Conservation (phyloP, 2,113 vertebrate species). For the Irena cyanogastra region DNA sequence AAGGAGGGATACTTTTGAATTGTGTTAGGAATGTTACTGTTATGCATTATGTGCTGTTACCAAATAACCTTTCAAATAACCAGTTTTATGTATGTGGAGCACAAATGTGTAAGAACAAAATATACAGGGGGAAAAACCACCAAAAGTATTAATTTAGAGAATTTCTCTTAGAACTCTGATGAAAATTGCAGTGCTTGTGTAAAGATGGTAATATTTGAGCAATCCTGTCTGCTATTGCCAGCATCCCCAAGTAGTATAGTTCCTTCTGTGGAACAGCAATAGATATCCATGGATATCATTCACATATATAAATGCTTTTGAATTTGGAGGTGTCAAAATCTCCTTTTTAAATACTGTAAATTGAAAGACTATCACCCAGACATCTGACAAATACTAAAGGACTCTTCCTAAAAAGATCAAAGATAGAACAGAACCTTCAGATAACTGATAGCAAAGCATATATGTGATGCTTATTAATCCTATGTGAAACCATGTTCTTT, state of each 20-base stretch:
- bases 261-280: neutral
- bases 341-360: neutral
- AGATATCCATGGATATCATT: neutral
- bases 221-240: neutral
- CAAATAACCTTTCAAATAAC: too few relatives aligned
- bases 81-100: neutral
- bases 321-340: neutral
- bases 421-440: neutral
- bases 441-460: neutral
- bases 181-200: neutral
- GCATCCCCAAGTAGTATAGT: neutral
- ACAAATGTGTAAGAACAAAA: neutral
- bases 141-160: neutral
- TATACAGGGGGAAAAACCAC: rapidly evolving
- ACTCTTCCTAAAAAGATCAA: neutral
- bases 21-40: neutral
- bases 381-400: neutral
- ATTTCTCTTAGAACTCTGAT: neutral
- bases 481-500: neutral
- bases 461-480: neutral
- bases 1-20: neutral
- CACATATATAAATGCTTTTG: neutral
- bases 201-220: neutral
- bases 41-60: neutral
- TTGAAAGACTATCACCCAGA: neutral